A percentile compares a stretch with the other conserved stretches of the same genome.
phyloP scores from a whole-genome alignment of 1,140 invertebrate genomes.

The Drepana arcuata region DNA sequence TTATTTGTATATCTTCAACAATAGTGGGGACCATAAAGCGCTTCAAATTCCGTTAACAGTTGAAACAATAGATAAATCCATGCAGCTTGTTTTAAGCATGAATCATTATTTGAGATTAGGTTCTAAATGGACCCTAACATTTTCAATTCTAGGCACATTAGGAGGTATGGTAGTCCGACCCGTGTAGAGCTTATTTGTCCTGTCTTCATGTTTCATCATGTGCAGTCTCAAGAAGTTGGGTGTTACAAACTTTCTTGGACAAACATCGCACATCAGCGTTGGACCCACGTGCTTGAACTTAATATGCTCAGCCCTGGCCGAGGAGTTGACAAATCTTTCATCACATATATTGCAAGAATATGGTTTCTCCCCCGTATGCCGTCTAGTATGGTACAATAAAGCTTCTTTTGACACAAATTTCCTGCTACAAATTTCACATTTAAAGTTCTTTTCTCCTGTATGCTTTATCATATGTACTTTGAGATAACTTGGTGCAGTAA shows the following conservation, averaged over 20 bases:
- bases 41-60: too few species aligned
- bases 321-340: slow-evolving; percentile 57
- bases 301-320: slow-evolving; percentile 51
- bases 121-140: too few species aligned
- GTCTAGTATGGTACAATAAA: slow-evolving; percentile 56
- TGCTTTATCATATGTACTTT: slow-evolving; percentile 64
- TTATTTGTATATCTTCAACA: too few species aligned
- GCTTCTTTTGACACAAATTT: slow-evolving; percentile 63
- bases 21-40: too few species aligned
- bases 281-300: slow-evolving; percentile 57
- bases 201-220: slow-evolving; percentile 48
- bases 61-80: too few species aligned
- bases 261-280: slow-evolving; percentile 50
- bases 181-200: slow-evolving; percentile 41
- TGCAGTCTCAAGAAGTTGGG: slow-evolving; percentile 48
- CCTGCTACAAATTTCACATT: slow-evolving; percentile 52
- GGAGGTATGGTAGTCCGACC: slow-evolving; percentile 34
- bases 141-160: slow-evolving; percentile 35
- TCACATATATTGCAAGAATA: slow-evolving; percentile 52
- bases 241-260: slow-evolving; percentile 52
- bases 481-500: slow-evolving; percentile 54
- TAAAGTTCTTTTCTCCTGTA: slow-evolving; percentile 63
- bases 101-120: not conserved
- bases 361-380: slow-evolving; percentile 68
- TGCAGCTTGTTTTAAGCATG: slow-evolving; percentile 4